A percentile compares a stretch with the other conserved stretches of the same genome.
phyloP scores from a whole-genome alignment of 2,888 invertebrate genomes.

The Hydroisotoma schaefferi region DNA sequence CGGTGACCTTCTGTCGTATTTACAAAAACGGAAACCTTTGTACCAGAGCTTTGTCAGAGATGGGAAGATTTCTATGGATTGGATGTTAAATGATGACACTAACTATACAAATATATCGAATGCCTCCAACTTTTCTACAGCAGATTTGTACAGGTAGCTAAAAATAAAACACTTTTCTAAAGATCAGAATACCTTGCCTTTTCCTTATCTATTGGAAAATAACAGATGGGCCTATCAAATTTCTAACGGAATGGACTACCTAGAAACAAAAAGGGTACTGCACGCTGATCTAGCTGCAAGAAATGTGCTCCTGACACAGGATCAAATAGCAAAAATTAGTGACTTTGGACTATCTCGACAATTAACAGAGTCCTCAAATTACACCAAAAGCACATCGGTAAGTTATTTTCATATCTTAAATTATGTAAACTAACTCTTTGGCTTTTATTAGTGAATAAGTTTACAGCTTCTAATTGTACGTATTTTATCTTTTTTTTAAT shows the following conservation, averaged over 20 bases:
- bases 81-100: background rate
- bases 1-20: constrained; percentile 22
- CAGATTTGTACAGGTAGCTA: constrained; percentile 26
- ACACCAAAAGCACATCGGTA: constrained; percentile 29
- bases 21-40: constrained; percentile 26
- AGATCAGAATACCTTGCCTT: no score
- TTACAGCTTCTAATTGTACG: background rate
- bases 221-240: constrained; percentile 22
- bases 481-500: background rate
- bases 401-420: constrained; percentile 7
- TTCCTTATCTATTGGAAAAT: no score
- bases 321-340: constrained; percentile 24
- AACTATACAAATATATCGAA: constrained; percentile 21
- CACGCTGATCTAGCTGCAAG: constrained; percentile 32
- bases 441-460: background rate
- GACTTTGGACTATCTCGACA: constrained; percentile 33
- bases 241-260: constrained; percentile 30
- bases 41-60: constrained; percentile 21
- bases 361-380: constrained; percentile 23
- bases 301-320: constrained; percentile 25
- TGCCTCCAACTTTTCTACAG: constrained; percentile 24
- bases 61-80: background rate
- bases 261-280: constrained; percentile 28
- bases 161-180: no score
- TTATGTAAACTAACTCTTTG: background rate